phyloP scores from a whole-genome alignment of 2,888 invertebrate genomes.

The Odontocolon sp. region DNA sequence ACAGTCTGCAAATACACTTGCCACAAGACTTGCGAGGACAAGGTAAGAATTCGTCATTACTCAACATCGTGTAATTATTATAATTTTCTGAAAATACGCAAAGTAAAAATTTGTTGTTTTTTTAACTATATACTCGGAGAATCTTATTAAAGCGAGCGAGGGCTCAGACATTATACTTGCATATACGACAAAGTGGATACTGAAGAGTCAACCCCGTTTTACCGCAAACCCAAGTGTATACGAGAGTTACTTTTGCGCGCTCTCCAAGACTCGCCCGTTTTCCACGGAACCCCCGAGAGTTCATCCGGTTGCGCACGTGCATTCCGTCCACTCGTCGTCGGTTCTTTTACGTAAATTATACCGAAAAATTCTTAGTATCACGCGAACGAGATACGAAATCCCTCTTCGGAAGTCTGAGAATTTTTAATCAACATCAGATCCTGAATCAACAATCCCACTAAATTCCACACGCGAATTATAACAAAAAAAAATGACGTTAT shows the following conservation, averaged over 20 bases:
- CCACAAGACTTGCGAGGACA: constrained; percentile 89
- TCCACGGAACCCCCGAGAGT: constrained; percentile 31
- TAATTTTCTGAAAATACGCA: background rate
- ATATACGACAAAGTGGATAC: constrained; percentile 22
- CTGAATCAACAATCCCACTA: no score
- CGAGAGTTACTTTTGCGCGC: no score
- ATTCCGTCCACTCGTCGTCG: constrained; percentile 16
- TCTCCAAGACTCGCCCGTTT: constrained; percentile 28
- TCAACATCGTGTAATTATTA: background rate
- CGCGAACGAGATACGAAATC: background rate
- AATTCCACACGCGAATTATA: no score
- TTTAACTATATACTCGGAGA: background rate
- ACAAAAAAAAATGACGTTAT: no score
- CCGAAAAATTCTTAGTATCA: constrained; percentile 38
- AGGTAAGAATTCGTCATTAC: constrained; percentile 83
- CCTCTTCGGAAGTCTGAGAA: background rate
- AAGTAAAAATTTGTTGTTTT: constrained; percentile 12
- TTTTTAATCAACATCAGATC: no score
- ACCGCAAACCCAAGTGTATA: constrained; percentile 9
- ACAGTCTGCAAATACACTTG: constrained; percentile 92
- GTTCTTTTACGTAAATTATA: constrained; percentile 41
- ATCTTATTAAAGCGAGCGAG: constrained; percentile 15
- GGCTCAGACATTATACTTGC: background rate
- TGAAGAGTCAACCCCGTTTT: constrained; percentile 51
- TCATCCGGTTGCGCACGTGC: constrained; percentile 47